Conservation (phyloP, 2,888 invertebrate species). For the Ectobius pallidus region DNA sequence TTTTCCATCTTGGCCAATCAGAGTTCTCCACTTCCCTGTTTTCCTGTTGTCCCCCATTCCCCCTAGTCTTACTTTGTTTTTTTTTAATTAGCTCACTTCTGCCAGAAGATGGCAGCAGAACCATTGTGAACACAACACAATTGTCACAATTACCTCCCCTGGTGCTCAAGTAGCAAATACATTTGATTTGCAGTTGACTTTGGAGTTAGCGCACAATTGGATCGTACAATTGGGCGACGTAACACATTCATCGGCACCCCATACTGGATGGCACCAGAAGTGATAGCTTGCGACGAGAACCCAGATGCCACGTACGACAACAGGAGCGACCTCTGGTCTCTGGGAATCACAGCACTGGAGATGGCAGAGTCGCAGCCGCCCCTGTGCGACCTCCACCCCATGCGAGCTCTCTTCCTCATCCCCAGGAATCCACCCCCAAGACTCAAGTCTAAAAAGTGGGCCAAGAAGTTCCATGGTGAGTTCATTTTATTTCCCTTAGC, state of each 20-base stretch:
- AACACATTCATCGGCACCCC: constrained; percentile 99
- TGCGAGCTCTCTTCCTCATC: constrained; percentile 98
- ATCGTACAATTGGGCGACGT: constrained; percentile 96
- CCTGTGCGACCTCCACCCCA: constrained; percentile 98
- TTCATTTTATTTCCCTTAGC: too few relatives aligned
- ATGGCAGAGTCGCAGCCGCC: constrained; percentile 99
- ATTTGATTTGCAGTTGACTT: constrained; percentile 89
- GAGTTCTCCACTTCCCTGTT: too few relatives aligned
- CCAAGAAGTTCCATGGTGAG: constrained; percentile 88
- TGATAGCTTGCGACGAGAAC: constrained; percentile 99
- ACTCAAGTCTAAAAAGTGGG: constrained; percentile 97
- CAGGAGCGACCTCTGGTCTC: constrained; percentile 88
- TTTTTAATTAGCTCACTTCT: too few relatives aligned
- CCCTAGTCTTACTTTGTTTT: too few relatives aligned
- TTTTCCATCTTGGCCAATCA: too few relatives aligned
- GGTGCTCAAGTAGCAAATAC: too few relatives aligned
- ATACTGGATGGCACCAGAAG: constrained; percentile 99
- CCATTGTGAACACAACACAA: too few relatives aligned
- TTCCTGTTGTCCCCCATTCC: too few relatives aligned
- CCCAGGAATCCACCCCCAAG: constrained; percentile 98
- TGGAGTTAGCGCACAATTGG: constrained; percentile 98
- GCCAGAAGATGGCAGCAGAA: too few relatives aligned
- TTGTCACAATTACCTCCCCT: too few relatives aligned
- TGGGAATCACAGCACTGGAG: constrained; percentile 97
- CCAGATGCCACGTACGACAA: constrained; percentile 99